phyloP scores from a whole-genome alignment of 1,140 invertebrate species.

The Leptinotarsa undecemlineata region DNA sequence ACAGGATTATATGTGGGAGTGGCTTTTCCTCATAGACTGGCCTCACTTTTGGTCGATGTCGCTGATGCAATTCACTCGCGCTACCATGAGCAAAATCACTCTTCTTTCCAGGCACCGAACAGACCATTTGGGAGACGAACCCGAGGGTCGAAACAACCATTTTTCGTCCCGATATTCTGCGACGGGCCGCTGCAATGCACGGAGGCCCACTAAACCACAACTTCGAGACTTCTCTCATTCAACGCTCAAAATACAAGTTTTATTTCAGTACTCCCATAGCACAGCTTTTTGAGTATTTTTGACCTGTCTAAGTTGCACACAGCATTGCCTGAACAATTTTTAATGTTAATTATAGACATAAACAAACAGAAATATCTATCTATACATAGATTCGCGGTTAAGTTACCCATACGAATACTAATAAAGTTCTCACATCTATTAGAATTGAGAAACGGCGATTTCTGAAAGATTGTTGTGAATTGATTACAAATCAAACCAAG shows the following conservation, averaged over 20 bases:
- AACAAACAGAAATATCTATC: slow-evolving; percentile 56
- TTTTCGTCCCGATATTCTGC: slow-evolving; percentile 35
- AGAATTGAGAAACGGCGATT: not conserved
- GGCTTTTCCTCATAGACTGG: not conserved
- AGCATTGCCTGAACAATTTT: slow-evolving; percentile 55
- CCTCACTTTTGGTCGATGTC: slow-evolving; percentile 18
- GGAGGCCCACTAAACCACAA: slow-evolving; percentile 49
- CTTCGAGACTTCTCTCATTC: slow-evolving; percentile 50
- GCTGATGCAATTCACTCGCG: slow-evolving; percentile 13
- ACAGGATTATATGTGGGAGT: slow-evolving; percentile 20
- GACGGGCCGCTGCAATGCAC: slow-evolving; percentile 39
- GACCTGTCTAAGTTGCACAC: slow-evolving; percentile 54
- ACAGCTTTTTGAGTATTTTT: slow-evolving; percentile 57
- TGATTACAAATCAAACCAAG: no score
- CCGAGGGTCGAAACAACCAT: slow-evolving; percentile 5
- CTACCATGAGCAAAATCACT: slow-evolving; percentile 10
- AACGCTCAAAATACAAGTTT: slow-evolving; percentile 56
- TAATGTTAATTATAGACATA: slow-evolving; percentile 57
- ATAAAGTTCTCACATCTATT: not conserved
- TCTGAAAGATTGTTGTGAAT: no score
- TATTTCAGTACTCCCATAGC: slow-evolving; percentile 56
- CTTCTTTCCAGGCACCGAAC: not conserved
- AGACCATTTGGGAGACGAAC: not conserved
- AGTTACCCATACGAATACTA: slow-evolving; percentile 17
- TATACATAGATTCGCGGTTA: slow-evolving; percentile 53